Evolutionary conservation across 1,140 invertebrate species (phyloP).

Genomic region (Bombus consobrinus): DNA sequence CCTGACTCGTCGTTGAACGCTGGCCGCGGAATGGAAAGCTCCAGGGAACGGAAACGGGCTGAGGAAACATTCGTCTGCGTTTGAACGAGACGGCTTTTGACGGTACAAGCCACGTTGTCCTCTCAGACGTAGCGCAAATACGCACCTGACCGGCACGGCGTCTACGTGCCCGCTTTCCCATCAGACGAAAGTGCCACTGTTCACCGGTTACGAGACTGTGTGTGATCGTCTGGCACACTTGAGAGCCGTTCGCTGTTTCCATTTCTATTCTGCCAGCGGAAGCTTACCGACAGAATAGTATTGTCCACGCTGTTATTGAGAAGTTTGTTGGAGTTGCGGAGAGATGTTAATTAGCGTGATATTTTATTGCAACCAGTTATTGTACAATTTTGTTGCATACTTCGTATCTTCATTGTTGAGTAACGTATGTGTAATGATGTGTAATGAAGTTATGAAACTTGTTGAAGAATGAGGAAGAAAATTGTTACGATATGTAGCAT

Average conservation of each 20-base stretch:
- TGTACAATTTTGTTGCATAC: too few relatives aligned
- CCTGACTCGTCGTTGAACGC: neutral
- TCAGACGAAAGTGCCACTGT: neutral
- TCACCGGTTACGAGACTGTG: neutral
- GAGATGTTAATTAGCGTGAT: too few relatives aligned
- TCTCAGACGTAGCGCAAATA: slow-evolving; percentile 42
- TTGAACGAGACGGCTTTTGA: slow-evolving; percentile 35
- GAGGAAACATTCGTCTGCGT: slow-evolving; percentile 37
- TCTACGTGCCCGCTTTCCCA: slow-evolving; percentile 1
- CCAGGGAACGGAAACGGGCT: neutral
- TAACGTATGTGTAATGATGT: too few relatives aligned
- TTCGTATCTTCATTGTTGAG: too few relatives aligned
- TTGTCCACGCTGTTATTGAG: neutral
- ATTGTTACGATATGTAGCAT: too few relatives aligned
- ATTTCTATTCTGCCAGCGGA: neutral
- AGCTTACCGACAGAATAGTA: neutral
- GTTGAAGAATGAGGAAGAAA: too few relatives aligned
- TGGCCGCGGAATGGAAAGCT: neutral
- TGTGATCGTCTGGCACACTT: neutral
- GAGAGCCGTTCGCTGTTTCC: neutral
- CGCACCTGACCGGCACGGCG: neutral
- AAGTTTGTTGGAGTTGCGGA: neutral
- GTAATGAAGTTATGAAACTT: too few relatives aligned
- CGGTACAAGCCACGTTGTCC: slow-evolving; percentile 1
- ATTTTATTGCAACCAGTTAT: too few relatives aligned